Base-by-base conservation (phyloP, 2,888 invertebrate species). In the Adelphocoris suturalis region DNA sequence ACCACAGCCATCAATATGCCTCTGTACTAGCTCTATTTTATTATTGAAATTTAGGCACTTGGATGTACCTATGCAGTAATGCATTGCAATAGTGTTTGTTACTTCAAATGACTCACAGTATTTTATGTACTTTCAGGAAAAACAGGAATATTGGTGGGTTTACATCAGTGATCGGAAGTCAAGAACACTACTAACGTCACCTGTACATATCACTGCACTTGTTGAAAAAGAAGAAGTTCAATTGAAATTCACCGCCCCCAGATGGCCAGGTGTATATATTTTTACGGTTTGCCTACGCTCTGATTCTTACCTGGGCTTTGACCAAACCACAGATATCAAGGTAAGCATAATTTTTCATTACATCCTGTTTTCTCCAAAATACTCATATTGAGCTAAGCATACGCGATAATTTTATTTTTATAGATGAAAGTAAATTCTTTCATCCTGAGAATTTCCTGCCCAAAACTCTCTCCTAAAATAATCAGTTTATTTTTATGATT, bases 91-190 rank as follows among this genome's bases (percentile, higher is more conserved):
- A 4, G 7, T 37, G 2, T 4, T 37, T 37, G 2, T 37, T 37
- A 7, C 37, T 7, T 37, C 7, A 37, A 37, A 4, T 37, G 2
- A 37, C 7, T 37, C 3, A 37, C 37, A 37, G 37, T 55, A 0
- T 85, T 52, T 61, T 55, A 52, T 55, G 0, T 68, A n/a, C 92
- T 37, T 37, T 0, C 92, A 95, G 94, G 97, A 97, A 92, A 98
- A 99, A 93, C 99, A 99, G 93, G 99, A 99, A 94, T 99, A 97
- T 94, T 99, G 99, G 99, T 99, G 99, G 99, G 97, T 99, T 91
- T 99, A 99, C 94, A 97, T 99, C 92, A 97, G 97, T 94, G 99
- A 99, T 94, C 96, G 98, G 92, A 99, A 98, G 94, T 97, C 97
- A 92, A 96, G 96, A 93, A 97, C 97, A 91, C 94, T 99, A 92